Conservation (phyloP, 2,797 vertebrate species). For the Smutsia temminckii region DNA sequence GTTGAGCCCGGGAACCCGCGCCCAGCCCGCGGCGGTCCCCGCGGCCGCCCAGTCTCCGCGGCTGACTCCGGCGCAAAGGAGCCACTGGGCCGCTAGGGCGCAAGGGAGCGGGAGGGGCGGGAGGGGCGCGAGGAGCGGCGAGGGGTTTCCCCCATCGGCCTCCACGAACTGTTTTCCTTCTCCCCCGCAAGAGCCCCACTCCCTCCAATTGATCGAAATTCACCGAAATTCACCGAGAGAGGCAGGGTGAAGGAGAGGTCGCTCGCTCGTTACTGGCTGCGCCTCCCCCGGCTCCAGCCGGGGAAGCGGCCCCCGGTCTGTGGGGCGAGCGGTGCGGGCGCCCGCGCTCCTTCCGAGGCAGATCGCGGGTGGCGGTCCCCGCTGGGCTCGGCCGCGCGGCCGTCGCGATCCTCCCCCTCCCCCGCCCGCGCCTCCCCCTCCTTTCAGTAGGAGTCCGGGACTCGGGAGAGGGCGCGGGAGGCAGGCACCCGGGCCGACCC, state of each 20-base stretch:
- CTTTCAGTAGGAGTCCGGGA: conserved; percentile 66
- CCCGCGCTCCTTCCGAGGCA: conserved; percentile 48
- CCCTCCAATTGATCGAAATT: conserved; percentile 51
- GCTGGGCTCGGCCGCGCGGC: conserved; percentile 55
- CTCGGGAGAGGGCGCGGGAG: conserved; percentile 72
- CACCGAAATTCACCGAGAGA: conserved; percentile 37
- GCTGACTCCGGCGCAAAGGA: conserved; percentile 55
- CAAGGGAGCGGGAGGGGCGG: conserved; percentile 61
- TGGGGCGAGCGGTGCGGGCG: not conserved
- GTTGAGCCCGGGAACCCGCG: conserved; percentile 83
- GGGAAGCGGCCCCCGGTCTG: conserved; percentile 9
- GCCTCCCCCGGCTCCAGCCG: not conserved
- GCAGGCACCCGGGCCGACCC: conserved; percentile 72
- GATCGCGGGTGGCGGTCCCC: conserved; percentile 66
- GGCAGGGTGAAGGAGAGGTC: conserved; percentile 52
- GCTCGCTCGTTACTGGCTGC: not conserved
- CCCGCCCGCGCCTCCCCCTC: conserved; percentile 64
- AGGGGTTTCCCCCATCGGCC: conserved; percentile 27
- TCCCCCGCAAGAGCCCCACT: not conserved
- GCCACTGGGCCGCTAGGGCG: conserved; percentile 72
- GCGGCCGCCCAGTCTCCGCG: conserved; percentile 71
- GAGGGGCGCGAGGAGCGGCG: conserved; percentile 30
- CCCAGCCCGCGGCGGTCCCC: conserved; percentile 76
- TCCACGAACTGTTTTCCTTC: conserved; percentile 58
- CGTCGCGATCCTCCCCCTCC: conserved; percentile 66